Base-by-base conservation (phyloP, 2,797 vertebrate genomes). In the Schizopygopsis malacanthus region DNA sequence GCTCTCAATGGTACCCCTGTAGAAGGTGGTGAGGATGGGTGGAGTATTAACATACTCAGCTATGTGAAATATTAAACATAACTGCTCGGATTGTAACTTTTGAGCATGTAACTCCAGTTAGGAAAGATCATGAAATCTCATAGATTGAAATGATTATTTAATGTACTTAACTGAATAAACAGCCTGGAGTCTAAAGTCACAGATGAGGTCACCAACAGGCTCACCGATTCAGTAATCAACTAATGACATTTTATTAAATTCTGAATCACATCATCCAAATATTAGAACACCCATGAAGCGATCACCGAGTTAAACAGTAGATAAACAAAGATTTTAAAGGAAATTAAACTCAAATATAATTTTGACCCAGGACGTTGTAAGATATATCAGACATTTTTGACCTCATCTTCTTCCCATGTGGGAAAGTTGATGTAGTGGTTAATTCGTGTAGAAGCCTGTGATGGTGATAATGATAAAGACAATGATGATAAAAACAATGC, bases 401-500 rank as follows among this genome's bases (percentile, higher is more conserved):
- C 71, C 45, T 73, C 71, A 50, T 72, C 70, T 47, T 16, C 43
- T 47, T 47, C 13, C 43, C n/a, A 28, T 47, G 28, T 50, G 39
- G 25, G 43, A 80, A 67, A 12, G 25, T 16, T 39, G 12, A 37
- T 22, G 7, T 13, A 39, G 12, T 82, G 16, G 16, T 71, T 56
- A 18, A 41, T 41, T 56, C n/a, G 11, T 33, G n/a, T 71, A 25
- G 52, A 63, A 75, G 18, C 70, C n/a, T 75, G 37, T 47, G 16
- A 72, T 70, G 37, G 50, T 71, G 33, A 69, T 52, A 39, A 82
- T 18, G 43, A 82, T 70, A 54, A 79, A 56, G n/a, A 69, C 50
- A 79, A 56, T 54, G n/a, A 84, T 75, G 61, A 80, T 15, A n/a
- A 84, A 75, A 83, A 82, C 20, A 20, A 61, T 73, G 75, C 47